Conservation (phyloP, 2,113 vertebrate genomes). For the Phodopus roborovskii region DNA sequence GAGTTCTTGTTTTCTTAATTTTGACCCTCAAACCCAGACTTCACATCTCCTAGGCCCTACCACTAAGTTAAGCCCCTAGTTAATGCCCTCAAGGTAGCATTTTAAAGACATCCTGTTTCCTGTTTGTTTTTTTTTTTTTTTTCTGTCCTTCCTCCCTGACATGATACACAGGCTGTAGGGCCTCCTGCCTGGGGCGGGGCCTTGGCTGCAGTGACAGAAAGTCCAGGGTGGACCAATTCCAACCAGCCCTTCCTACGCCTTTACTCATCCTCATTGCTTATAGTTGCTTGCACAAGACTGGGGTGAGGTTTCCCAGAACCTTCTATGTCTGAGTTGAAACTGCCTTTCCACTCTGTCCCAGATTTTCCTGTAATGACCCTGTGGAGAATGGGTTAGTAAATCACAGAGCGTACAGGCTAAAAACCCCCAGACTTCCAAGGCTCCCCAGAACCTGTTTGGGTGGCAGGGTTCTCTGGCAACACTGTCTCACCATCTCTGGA, state of each 20-base stretch:
- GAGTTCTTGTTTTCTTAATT: neutral
- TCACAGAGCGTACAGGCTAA: neutral
- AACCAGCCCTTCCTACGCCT: conserved; percentile 15
- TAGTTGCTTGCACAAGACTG: conserved; percentile 57
- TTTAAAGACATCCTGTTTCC: conserved; percentile 5
- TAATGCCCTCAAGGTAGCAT: neutral
- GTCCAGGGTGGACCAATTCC: neutral
- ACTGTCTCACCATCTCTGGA: neutral
- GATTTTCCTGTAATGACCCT: neutral
- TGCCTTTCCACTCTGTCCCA: neutral
- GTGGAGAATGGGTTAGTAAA: neutral
- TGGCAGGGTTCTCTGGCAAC: neutral
- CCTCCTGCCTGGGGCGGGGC: neutral
- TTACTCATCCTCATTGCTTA: conserved; percentile 68
- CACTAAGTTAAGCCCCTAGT: neutral
- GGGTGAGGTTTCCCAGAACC: conserved; percentile 43
- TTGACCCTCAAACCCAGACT: neutral
- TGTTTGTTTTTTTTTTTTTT: conserved; percentile 13
- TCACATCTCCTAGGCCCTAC: neutral
- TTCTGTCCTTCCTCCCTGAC: neutral
- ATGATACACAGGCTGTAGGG: neutral
- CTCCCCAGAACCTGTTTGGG: neutral
- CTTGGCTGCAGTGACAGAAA: neutral
- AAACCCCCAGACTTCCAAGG: neutral
- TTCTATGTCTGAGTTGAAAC: neutral